phyloP scores from a whole-genome alignment of 2,888 invertebrate genomes.

The Drosophila tripunctata region DNA sequence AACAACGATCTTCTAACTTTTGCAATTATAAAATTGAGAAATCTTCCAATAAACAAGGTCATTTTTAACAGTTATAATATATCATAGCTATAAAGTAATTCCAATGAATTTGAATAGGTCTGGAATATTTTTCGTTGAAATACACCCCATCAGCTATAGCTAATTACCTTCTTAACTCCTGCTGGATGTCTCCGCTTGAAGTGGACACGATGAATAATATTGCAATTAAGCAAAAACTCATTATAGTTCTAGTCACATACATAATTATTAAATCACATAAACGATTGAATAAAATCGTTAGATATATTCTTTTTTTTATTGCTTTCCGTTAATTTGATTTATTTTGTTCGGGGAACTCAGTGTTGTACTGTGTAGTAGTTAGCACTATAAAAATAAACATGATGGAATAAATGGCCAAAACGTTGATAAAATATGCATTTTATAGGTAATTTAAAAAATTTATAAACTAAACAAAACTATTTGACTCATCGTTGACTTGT shows the following conservation, averaged over 20 bases:
- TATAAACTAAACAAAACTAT: too few relatives aligned
- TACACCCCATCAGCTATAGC: constrained; percentile 2
- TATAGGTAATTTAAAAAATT: too few relatives aligned
- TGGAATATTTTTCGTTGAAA: neutral
- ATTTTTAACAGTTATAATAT: too few relatives aligned
- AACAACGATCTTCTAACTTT: too few relatives aligned
- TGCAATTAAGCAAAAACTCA: constrained; percentile 36
- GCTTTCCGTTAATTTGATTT: constrained; percentile 9
- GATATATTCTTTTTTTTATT: neutral
- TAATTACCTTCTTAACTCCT: constrained; percentile 26
- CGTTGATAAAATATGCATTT: neutral
- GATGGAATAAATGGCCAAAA: neutral
- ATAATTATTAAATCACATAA: constrained; percentile 36
- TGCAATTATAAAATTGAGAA: too few relatives aligned
- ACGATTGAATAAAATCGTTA: neutral
- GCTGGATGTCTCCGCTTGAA: constrained; percentile 19
- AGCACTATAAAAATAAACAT: neutral
- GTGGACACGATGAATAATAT: constrained; percentile 28
- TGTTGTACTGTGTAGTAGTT: neutral
- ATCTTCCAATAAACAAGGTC: too few relatives aligned
- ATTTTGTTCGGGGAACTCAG: neutral
- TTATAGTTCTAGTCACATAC: constrained; percentile 51
- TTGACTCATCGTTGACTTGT: too few relatives aligned
- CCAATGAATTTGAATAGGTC: neutral
- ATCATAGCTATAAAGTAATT: too few relatives aligned